Evolutionary conservation across 2,888 invertebrate genomes (phyloP).

Genomic region (Aleiodes alternator): DNA sequence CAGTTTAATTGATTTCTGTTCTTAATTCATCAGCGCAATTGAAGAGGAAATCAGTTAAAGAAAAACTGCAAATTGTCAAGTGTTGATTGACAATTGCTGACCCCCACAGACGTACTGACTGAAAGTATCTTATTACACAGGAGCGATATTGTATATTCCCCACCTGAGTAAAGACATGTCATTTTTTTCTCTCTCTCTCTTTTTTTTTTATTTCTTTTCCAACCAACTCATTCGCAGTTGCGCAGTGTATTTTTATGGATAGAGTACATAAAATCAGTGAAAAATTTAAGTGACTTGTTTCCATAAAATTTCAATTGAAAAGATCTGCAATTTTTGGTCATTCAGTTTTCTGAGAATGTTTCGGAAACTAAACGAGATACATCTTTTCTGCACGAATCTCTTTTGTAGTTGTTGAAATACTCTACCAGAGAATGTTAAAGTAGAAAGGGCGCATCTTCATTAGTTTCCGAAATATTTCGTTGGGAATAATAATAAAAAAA

Average conservation of each 20-base stretch:
- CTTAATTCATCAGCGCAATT: not conserved
- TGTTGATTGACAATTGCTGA: conserved; percentile 33
- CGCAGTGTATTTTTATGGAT: conserved; percentile 42
- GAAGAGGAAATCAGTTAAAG: not conserved
- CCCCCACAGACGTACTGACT: conserved; percentile 51
- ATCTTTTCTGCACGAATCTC: too few species aligned
- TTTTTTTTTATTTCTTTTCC: conserved; percentile 13
- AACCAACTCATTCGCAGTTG: conserved; percentile 40
- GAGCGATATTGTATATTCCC: conserved; percentile 49
- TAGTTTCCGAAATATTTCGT: too few species aligned
- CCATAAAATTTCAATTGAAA: too few species aligned
- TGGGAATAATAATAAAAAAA: too few species aligned
- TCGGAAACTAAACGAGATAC: too few species aligned
- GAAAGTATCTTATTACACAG: conserved; percentile 45
- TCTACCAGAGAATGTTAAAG: not conserved
- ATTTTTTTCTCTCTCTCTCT: conserved; percentile 40
- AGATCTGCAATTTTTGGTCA: too few species aligned
- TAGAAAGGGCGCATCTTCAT: too few species aligned
- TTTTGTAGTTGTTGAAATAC: not conserved
- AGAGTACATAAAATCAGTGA: conserved; percentile 36
- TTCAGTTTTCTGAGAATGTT: too few species aligned
- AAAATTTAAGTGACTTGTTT: conserved; percentile 18
- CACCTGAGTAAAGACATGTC: conserved; percentile 37
- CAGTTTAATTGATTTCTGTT: not conserved
- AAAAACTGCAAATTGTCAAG: not conserved